These are phyloP conservation scores for Aeoliscus strigatus DNA, from an alignment of 2,797 vertebrate genomes.

Conservation along the genomic window DNA sequence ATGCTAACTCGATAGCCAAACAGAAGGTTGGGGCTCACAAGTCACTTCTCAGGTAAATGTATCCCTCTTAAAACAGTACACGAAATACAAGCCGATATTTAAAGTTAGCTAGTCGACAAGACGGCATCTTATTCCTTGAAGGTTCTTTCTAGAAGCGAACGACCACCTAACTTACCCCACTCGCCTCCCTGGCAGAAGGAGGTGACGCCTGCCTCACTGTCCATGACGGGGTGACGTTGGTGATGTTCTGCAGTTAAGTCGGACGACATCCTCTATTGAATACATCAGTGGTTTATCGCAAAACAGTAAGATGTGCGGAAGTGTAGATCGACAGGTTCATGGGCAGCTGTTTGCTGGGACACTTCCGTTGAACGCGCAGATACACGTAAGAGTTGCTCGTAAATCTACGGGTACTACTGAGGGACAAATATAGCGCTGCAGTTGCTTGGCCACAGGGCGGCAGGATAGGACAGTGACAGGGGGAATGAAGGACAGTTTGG, in stretches of 20 bases:
- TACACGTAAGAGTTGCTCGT: constrained; percentile 69
- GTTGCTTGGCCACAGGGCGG: constrained; percentile 36
- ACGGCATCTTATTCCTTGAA: no score
- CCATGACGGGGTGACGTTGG: constrained; percentile 44
- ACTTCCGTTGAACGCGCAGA: constrained; percentile 34
- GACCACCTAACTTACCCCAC: constrained; percentile 65
- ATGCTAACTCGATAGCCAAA: constrained; percentile 31
- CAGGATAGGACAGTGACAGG: constrained; percentile 14
- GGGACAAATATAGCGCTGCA: constrained; percentile 20
- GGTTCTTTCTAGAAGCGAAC: constrained; percentile 9
- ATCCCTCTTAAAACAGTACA: no score
- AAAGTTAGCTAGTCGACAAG: no score
- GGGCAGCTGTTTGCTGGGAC: not conserved
- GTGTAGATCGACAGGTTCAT: not conserved
- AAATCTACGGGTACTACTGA: constrained; percentile 58
- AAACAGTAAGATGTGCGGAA: not conserved
- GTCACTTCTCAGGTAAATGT: no score
- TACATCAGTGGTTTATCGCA: constrained; percentile 54
- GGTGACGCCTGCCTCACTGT: constrained; percentile 40
- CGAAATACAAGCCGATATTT: no score
- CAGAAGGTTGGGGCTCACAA: not conserved
- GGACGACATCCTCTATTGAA: constrained; percentile 63
- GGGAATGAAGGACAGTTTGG: no score
- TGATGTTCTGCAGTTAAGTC: constrained; percentile 56
- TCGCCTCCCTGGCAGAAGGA: constrained; percentile 73